These are phyloP conservation scores for Scomber japonicus DNA, from an alignment of 2,113 vertebrate genomes.

Conservation along the genomic window DNA sequence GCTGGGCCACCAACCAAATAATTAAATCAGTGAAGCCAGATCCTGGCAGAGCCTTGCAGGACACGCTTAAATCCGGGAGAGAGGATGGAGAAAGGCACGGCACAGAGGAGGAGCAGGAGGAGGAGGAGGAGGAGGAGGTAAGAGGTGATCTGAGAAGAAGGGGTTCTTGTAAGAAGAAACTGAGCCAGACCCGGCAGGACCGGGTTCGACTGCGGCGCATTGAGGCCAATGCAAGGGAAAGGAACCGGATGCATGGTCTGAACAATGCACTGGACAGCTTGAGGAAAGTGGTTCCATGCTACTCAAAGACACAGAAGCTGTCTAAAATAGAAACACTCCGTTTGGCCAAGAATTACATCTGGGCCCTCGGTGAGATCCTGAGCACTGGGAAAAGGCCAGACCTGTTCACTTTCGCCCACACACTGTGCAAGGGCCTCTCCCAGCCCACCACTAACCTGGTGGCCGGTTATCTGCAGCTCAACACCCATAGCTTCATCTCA, in stretches of 20 bases:
- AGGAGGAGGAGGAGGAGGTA: slow-evolving; percentile 83
- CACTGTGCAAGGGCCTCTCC: slow-evolving; percentile 93
- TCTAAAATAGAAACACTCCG: slow-evolving; percentile 85
- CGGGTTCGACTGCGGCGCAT: slow-evolving; percentile 92
- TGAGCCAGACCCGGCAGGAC: slow-evolving; percentile 89
- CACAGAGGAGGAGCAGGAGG: slow-evolving; percentile 68
- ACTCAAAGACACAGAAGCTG: slow-evolving; percentile 95
- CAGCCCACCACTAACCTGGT: slow-evolving; percentile 76
- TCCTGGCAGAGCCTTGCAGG: slow-evolving; percentile 81
- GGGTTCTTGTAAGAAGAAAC: slow-evolving; percentile 92
- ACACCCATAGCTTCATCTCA: slow-evolving; percentile 90
- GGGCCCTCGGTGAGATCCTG: slow-evolving; percentile 93
- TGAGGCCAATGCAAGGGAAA: slow-evolving; percentile 92
- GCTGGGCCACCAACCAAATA: slow-evolving; percentile 61
- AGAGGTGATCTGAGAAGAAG: slow-evolving; percentile 87
- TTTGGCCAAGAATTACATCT: too few relatives aligned
- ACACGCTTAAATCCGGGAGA: slow-evolving; percentile 85
- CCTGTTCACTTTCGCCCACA: slow-evolving; percentile 93
- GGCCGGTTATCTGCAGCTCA: slow-evolving; percentile 94
- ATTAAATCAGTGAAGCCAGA: slow-evolving; percentile 84
- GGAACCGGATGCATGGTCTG: slow-evolving; percentile 91
- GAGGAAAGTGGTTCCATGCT: slow-evolving; percentile 94
- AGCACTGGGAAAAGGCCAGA: slow-evolving; percentile 92
- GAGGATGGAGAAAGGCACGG: slow-evolving; percentile 65
- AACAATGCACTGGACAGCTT: slow-evolving; percentile 94